phyloP scores from a whole-genome alignment of 2,113 vertebrate genomes.

The Corydoras sp. region DNA sequence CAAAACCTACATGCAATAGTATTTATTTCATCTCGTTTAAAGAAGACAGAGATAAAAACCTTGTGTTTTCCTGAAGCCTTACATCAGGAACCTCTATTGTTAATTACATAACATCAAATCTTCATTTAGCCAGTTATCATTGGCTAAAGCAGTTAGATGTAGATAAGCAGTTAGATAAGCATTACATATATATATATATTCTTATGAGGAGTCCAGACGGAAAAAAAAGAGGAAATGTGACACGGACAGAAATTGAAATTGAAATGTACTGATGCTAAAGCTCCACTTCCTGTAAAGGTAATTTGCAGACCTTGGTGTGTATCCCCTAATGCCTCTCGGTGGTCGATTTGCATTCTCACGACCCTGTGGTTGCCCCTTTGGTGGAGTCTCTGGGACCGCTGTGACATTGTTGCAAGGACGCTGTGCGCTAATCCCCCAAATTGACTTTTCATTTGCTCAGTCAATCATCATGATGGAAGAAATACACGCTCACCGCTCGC shows the following conservation, averaged over 20 bases:
- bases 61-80: slow-evolving; percentile 12
- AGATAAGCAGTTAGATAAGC: no score
- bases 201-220: slow-evolving; percentile 20
- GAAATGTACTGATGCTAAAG: slow-evolving; percentile 52
- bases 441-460: background rate
- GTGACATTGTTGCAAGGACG: background rate
- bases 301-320: background rate
- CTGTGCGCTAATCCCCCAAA: background rate
- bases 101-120: slow-evolving; percentile 20
- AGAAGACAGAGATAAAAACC: background rate
- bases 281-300: slow-evolving; percentile 55
- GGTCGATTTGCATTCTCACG: background rate
- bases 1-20: background rate
- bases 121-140: slow-evolving; percentile 15
- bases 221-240: slow-evolving; percentile 56
- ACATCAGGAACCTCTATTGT: slow-evolving; percentile 19
- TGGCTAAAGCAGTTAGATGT: slow-evolving; percentile 32
- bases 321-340: slow-evolving; percentile 1
- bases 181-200: background rate
- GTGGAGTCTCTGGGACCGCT: background rate
- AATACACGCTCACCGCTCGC: background rate
- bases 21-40: no score
- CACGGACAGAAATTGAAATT: slow-evolving; percentile 48
- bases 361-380: background rate
- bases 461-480: background rate